A percentile compares a stretch with the other conserved stretches of the same genome.
phyloP scores from a whole-genome alignment of 2,113 vertebrate genomes.

The Notechis scutatus region DNA sequence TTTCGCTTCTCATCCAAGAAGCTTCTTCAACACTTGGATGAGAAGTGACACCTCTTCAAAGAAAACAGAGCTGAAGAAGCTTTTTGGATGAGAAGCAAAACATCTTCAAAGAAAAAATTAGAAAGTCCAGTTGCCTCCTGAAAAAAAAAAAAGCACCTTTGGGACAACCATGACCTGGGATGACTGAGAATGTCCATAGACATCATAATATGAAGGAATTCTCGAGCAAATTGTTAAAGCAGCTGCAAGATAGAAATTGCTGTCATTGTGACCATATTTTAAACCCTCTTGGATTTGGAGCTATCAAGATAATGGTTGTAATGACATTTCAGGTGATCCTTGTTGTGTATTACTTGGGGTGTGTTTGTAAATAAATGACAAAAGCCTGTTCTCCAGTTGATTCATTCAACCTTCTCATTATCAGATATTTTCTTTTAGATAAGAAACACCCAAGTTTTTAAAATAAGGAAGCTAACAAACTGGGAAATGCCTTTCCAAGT shows the following conservation, averaged over 20 bases:
- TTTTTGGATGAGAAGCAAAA: too few relatives aligned
- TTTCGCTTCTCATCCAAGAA: too few relatives aligned
- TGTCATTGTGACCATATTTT: background rate
- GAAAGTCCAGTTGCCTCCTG: too few relatives aligned
- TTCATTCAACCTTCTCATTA: background rate
- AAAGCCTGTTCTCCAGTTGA: background rate
- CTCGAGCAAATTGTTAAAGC: background rate
- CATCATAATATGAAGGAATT: background rate
- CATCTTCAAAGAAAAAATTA: too few relatives aligned
- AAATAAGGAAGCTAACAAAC: background rate
- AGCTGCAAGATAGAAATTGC: background rate
- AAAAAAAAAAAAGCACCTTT: too few relatives aligned
- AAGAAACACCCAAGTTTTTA: background rate
- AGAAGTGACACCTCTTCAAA: too few relatives aligned
- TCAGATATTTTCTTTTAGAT: background rate
- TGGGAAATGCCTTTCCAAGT: background rate
- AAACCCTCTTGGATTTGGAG: background rate
- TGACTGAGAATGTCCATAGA: too few relatives aligned
- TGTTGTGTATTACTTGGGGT: background rate
- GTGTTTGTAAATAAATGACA: background rate
- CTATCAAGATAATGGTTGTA: background rate
- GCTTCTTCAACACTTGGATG: too few relatives aligned
- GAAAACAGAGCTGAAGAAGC: too few relatives aligned
- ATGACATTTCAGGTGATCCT: background rate
- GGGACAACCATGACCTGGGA: too few relatives aligned